Evolutionary conservation across 1,140 invertebrate species (phyloP).

Genomic region (Homalodisca vitripennis): DNA sequence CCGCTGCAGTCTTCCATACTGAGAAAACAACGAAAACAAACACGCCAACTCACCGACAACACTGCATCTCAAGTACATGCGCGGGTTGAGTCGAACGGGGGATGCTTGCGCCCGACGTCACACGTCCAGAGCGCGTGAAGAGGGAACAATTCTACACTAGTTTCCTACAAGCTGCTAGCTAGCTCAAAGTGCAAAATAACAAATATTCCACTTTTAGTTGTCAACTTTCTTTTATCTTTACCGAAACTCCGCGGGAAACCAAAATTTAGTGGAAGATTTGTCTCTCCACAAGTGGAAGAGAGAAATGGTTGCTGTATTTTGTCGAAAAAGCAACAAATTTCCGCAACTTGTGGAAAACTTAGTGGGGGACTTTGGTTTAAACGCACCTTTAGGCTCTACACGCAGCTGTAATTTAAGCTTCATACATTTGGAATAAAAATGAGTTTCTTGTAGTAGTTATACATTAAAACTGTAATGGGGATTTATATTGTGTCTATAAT

Average conservation of each 20-base stretch:
- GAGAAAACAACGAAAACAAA: too few species aligned
- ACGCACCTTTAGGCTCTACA: too few species aligned
- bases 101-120: neutral
- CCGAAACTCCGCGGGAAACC: neutral
- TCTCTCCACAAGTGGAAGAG: neutral
- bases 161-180: neutral
- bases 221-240: constrained; percentile 17
- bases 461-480: too few species aligned
- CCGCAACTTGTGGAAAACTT: neutral
- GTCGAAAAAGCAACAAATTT: neutral
- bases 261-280: constrained; percentile 14
- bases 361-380: neutral
- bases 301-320: neutral
- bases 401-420: too few species aligned
- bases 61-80: neutral
- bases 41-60: neutral
- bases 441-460: too few species aligned
- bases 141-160: neutral
- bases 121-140: neutral
- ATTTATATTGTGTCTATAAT: too few species aligned
- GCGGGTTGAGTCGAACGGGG: neutral
- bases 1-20: too few species aligned
- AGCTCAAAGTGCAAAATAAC: neutral
- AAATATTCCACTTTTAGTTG: constrained; percentile 12
- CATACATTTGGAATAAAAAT: too few species aligned